Conservation (phyloP, 2,888 invertebrate species). For the Brachyptera risi region DNA sequence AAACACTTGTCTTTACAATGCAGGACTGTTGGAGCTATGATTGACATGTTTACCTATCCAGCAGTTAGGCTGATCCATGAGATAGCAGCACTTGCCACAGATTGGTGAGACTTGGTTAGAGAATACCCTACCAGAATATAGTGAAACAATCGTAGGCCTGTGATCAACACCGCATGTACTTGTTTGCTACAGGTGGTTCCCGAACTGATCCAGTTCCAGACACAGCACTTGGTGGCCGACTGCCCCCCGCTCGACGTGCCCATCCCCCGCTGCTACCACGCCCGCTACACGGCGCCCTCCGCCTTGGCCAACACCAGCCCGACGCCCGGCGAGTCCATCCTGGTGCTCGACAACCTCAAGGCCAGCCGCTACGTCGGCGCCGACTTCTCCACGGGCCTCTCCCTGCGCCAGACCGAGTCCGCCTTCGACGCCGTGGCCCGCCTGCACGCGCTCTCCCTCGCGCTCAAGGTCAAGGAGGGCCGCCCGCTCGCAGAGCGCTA, state of each 20-base stretch:
- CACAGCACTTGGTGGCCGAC: slow-evolving; percentile 44
- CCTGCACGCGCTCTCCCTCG: slow-evolving; percentile 68
- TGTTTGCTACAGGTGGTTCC: slow-evolving; percentile 57
- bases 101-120: too few species aligned
- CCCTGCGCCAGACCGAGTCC: slow-evolving; percentile 59
- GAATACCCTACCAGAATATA: too few species aligned
- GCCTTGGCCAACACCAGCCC: slow-evolving; percentile 44
- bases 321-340: slow-evolving; percentile 58
- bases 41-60: too few species aligned
- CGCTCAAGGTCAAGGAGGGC: slow-evolving; percentile 50
- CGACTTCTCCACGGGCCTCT: slow-evolving; percentile 66
- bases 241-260: slow-evolving; percentile 55
- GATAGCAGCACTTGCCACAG: too few species aligned
- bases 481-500: slow-evolving; percentile 51
- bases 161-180: too few species aligned
- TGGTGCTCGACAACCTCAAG: slow-evolving; percentile 68
- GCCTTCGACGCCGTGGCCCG: slow-evolving; percentile 68
- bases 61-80: too few species aligned
- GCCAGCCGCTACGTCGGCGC: slow-evolving; percentile 60
- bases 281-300: slow-evolving; percentile 53
- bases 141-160: too few species aligned
- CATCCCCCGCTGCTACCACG: slow-evolving; percentile 66
- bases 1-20: too few species aligned
- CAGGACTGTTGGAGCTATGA: too few species aligned
- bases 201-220: slow-evolving; percentile 60